Evolutionary conservation across 1,140 invertebrate genomes (phyloP), one percentile per base, ranked within the genome.

Genomic region (Carcinoscorpius rotundicauda): DNA sequence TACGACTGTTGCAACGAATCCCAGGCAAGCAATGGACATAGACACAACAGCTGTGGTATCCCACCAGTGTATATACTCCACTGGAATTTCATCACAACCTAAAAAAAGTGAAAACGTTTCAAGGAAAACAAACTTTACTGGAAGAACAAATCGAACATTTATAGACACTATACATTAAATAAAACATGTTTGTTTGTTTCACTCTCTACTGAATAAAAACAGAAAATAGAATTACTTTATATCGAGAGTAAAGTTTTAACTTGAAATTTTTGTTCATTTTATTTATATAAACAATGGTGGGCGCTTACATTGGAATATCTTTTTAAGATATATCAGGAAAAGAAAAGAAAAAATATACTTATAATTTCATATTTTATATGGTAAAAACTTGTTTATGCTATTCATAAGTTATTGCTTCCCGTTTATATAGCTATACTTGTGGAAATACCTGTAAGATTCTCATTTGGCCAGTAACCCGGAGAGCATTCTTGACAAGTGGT

Each of bases 401-500:
- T 29, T 29, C 29, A 29, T 29, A 29, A 29, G 2, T 29, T 29
- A 29, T 29, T 29, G 29, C 29, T 29, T 29, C 29, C 29, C 29
- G 29, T 29, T 29, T 29, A 29, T 29, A 29, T 29, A 29, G 29
- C 29, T 29, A 29, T 29, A 29, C 29, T 29, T 29, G 49, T 9
- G 11, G 10, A 60, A 69, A 68, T 73, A 87, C 86, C 81, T 64
- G 83, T 84, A 71, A 84, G 80, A 68, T 84, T 81, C 4, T 72
- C 71, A 72, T 87, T 84, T 3, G 87, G 86, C 77, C 82, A 82
- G 70, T 78, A 83, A 9, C 86, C 86, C 11, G 78, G 72, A 3
- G 73, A 72, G 72, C 87, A 89, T 3, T 79, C 70, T 63, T 79
- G 73, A 71, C 85, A 87, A 0, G 79, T 79, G 60, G 78, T 79